Evolutionary conservation across 37 sponge, comb jelly and placozoan genomes (phyloP).

Genomic region (Oopsacas minuta): DNA sequence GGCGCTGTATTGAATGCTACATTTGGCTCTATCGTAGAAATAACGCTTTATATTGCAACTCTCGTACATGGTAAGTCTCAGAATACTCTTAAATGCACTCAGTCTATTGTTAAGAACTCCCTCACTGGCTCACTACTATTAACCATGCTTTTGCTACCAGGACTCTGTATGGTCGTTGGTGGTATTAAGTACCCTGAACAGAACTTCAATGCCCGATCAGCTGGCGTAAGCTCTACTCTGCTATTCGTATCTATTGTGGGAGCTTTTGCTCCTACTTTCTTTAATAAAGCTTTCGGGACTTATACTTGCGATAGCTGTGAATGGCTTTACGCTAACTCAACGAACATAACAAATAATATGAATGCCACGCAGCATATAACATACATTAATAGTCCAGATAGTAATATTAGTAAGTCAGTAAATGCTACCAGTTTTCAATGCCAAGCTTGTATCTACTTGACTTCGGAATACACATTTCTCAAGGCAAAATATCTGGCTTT

Average conservation of each 20-base stretch:
- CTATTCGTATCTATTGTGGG: conserved; percentile 28
- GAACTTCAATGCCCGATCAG: conserved; percentile 23
- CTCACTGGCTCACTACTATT: conserved; percentile 21
- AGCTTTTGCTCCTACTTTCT: conserved; percentile 22
- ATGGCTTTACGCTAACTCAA: neutral
- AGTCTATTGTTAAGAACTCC: neutral
- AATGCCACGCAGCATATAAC: no score
- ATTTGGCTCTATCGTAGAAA: conserved; percentile 26
- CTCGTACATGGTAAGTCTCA: conserved; percentile 19
- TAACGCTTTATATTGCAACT: conserved; percentile 16
- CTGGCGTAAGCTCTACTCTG: conserved; percentile 28
- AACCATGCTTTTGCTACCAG: conserved; percentile 27
- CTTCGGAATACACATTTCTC: neutral
- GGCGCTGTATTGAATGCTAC: conserved; percentile 30
- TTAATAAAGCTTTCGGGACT: conserved; percentile 3
- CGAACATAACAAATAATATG: neutral
- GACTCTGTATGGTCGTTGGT: conserved; percentile 25
- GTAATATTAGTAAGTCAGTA: neutral
- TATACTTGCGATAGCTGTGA: neutral
- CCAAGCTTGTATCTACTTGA: neutral
- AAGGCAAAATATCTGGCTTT: neutral
- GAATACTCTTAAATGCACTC: neutral
- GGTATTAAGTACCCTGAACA: conserved; percentile 26
- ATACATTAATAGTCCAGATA: neutral
- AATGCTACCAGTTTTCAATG: neutral